phyloP scores from a whole-genome alignment of 1,140 invertebrate species.

The Idris sp. region DNA sequence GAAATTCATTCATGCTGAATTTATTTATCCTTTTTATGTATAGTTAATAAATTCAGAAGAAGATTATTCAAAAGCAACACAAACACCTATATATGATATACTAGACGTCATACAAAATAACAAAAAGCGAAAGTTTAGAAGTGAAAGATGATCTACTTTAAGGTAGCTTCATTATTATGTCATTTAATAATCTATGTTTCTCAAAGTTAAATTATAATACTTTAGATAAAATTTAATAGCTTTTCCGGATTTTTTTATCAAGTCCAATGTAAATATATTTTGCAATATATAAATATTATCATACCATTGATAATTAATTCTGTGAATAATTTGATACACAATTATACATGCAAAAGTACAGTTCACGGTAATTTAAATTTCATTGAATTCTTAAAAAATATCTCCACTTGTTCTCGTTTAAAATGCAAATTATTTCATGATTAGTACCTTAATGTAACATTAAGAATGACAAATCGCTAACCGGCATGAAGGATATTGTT shows the following conservation, averaged over 20 bases:
- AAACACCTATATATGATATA: conserved; percentile 14
- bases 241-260: no score
- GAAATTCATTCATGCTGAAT: no score
- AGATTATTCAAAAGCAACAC: no score
- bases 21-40: no score
- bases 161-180: conserved; percentile 75
- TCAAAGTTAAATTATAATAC: no score
- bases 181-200: no score
- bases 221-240: no score
- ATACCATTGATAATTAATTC: conserved; percentile 32
- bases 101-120: conserved; percentile 20
- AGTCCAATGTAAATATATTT: no score
- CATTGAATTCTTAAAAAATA: conserved; percentile 17
- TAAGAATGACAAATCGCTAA: conserved; percentile 28
- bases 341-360: conserved; percentile 3
- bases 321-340: conserved; percentile 11
- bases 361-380: conserved; percentile 22
- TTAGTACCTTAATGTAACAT: conserved; percentile 19
- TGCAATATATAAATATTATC: no score
- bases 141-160: conserved; percentile 66
- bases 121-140: conserved; percentile 44
- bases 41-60: no score
- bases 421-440: conserved; percentile 14
- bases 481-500: conserved; percentile 1
- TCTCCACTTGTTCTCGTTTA: conserved; percentile 5